Conservation (phyloP, 2,113 vertebrate genomes). For the Vulpes vulpes region DNA sequence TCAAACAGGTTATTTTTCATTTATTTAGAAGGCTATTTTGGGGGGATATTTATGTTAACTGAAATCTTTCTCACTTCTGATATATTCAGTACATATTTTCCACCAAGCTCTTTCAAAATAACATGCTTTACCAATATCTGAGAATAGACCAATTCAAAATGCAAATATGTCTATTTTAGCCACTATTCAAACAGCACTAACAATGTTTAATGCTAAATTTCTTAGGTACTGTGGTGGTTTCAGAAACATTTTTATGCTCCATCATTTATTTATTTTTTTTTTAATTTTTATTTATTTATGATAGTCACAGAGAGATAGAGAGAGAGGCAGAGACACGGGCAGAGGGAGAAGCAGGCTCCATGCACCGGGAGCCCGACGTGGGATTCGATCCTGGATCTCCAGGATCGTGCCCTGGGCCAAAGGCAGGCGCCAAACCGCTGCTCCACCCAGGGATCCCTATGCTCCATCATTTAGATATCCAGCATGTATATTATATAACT, state of each 20-base stretch:
- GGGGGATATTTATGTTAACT: background rate
- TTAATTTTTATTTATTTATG: too few relatives aligned
- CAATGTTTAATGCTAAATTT: background rate
- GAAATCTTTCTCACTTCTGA: background rate
- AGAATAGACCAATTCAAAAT: background rate
- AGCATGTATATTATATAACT: background rate
- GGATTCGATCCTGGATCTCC: too few relatives aligned
- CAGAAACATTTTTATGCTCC: background rate
- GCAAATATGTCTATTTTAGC: background rate
- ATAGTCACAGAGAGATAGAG: too few relatives aligned
- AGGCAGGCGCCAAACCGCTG: too few relatives aligned
- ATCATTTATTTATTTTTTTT: too few relatives aligned
- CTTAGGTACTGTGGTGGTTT: background rate
- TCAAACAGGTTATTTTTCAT: background rate
- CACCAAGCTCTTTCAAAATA: background rate
- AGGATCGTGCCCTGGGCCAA: too few relatives aligned
- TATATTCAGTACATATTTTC: background rate
- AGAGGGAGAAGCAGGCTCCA: too few relatives aligned
- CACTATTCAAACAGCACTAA: background rate
- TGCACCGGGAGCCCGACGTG: too few relatives aligned
- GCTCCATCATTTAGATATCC: background rate
- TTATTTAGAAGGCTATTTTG: conserved; percentile 17
- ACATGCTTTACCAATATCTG: background rate
- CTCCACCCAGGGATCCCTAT: too few relatives aligned
- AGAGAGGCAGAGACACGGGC: too few relatives aligned